These are phyloP conservation scores for Neosilurus hyrtlii DNA, from an alignment of 2,797 vertebrate genomes.

Conservation along the genomic window DNA sequence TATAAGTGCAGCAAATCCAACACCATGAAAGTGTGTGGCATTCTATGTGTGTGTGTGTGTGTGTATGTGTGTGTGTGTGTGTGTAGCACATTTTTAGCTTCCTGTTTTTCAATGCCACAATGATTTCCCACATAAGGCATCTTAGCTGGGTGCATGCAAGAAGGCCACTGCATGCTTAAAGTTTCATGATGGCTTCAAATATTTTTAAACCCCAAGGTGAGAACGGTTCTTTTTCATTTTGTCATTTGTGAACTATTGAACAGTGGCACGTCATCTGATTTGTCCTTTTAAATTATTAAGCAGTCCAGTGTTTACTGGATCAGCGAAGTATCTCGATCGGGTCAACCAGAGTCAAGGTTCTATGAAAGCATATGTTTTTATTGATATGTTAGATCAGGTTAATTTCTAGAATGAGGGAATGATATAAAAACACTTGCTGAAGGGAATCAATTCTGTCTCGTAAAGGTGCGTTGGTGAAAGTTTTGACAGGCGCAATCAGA, in stretches of 20 bases:
- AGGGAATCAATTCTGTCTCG: not conserved
- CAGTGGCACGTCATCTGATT: slow-evolving; percentile 36
- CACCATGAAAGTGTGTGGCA: not conserved
- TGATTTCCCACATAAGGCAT: slow-evolving; percentile 35
- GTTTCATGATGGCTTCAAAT: slow-evolving; percentile 47
- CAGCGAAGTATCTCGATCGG: not conserved
- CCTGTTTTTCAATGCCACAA: slow-evolving; percentile 19
- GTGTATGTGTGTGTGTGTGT: not conserved
- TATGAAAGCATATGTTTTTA: not conserved
- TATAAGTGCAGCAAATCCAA: slow-evolving; percentile 1
- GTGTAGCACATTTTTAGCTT: slow-evolving; percentile 15
- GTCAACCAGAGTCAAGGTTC: not conserved
- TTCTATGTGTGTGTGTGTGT: not conserved
- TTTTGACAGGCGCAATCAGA: not conserved
- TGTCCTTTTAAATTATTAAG: slow-evolving; percentile 50
- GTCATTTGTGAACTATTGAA: slow-evolving; percentile 41
- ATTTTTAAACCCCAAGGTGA: slow-evolving; percentile 40
- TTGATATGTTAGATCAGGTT: slow-evolving; percentile 7
- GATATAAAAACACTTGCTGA: not conserved
- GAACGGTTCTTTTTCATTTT: slow-evolving; percentile 40
- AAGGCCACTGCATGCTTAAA: slow-evolving; percentile 41
- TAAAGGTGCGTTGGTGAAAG: not conserved
- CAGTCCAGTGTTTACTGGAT: slow-evolving; percentile 21
- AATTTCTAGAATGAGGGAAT: not conserved
- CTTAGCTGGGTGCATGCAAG: slow-evolving; percentile 22